Base-by-base conservation (phyloP, 2,888 invertebrate genomes). In the Caenorhabditis becei region DNA sequence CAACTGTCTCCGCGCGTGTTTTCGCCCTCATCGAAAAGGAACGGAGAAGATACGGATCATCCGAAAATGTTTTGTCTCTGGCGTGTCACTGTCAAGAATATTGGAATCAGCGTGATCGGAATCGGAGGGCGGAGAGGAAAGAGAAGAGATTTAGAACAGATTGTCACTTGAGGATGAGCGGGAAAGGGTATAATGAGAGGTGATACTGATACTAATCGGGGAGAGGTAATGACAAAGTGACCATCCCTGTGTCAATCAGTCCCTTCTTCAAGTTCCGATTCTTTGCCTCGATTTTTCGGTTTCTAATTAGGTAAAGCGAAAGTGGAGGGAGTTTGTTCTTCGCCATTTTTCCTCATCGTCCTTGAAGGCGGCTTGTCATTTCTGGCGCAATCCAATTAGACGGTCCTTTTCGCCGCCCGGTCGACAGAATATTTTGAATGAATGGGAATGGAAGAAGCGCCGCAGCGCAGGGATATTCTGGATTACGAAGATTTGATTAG, bases 311-410 rank as follows among this genome's bases (percentile, higher is more conserved):
- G 54, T 54, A 58, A 69, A 66, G 24, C 3, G 47, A 63, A 62
- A 63, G 62, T 56, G 56, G 58, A 61, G 70, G 49, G 49, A 63
- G 62, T 61, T 71, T 62, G 70, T 70, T 70, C 70, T 56, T 69
- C 51, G 32, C 32, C 41, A 41, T 32, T 4, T 53, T 35, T 67
- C 51, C 53, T 41, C 65, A 32, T 58, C 63, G 63, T 74, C 59
- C 66, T 65, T 66, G 65, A 59, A 1, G 58, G 58, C 65, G 62
- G 72, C 72, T 72, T 72, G 72, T 63, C 72, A 62, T 71, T 72
- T 72, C 72, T 72, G 65, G 74, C 74, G 74, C 74, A 74, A 74
- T 74, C 74, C 74, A 74, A 74, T 74, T 74, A 74, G 65, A 74
- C 72, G 63, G 63, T 72, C 62, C 63, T 72, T 32, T 63, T 70